Conservation (phyloP, 2,113 vertebrate species). For the Pteruthius melanotis region DNA sequence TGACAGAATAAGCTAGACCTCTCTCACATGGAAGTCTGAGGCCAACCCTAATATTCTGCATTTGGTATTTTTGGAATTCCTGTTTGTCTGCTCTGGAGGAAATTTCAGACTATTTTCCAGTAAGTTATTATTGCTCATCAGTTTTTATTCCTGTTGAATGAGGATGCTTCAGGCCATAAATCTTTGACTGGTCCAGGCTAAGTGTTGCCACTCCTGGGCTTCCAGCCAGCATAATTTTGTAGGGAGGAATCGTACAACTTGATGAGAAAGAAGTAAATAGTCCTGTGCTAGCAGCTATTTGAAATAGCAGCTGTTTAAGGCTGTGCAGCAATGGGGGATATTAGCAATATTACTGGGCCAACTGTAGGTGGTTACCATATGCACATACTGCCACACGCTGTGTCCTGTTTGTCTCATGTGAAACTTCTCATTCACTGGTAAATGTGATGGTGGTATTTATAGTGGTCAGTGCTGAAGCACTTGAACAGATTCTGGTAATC, state of each 20-base stretch:
- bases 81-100: neutral
- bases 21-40: neutral
- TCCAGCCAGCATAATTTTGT: slow-evolving; percentile 34
- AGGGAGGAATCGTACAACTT: slow-evolving; percentile 32
- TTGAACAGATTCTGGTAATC: neutral
- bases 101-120: slow-evolving; percentile 35
- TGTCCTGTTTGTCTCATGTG: neutral
- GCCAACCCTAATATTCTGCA: neutral
- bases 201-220: slow-evolving; percentile 36
- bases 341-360: neutral
- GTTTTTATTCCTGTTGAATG: slow-evolving; percentile 32
- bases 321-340: neutral
- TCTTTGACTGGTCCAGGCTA: slow-evolving; percentile 11
- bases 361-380: slow-evolving; percentile 21
- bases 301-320: slow-evolving; percentile 38
- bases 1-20: neutral
- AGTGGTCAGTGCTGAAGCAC: neutral
- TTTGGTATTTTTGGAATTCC: slow-evolving; percentile 33
- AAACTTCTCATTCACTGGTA: neutral
- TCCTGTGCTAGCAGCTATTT: slow-evolving; percentile 41
- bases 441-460: neutral
- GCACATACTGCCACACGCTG: neutral
- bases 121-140: slow-evolving; percentile 28
- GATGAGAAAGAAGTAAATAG: slow-evolving; percentile 43
- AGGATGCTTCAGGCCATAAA: slow-evolving; percentile 27